Percentiles rank a stretch among this genome's conserved stretches.
Evolutionary conservation across 1,140 invertebrate genomes (phyloP).

Genomic region (Maconellicoccus hirsutus): DNA sequence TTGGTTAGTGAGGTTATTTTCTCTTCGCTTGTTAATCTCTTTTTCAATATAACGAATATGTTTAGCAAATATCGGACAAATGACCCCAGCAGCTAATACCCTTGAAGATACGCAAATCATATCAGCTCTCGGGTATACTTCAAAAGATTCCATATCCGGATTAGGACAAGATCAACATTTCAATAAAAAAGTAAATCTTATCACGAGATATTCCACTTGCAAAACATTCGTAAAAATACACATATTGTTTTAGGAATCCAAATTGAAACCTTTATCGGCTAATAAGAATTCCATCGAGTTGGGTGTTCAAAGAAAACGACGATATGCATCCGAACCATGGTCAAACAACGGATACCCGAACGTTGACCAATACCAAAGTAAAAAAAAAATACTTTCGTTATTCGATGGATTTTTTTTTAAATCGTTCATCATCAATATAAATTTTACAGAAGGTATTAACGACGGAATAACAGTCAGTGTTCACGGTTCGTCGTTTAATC

Average conservation of each 20-base stretch:
- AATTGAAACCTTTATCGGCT: background rate
- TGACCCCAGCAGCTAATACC: background rate
- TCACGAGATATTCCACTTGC: no score
- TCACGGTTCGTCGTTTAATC: background rate
- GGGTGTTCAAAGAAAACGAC: background rate
- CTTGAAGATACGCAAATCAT: background rate
- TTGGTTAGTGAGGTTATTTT: background rate
- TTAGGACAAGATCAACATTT: background rate
- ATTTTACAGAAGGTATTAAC: background rate
- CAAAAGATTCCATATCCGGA: slow-evolving; percentile 13
- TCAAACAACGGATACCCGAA: background rate
- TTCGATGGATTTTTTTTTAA: background rate
- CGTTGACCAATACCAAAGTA: background rate
- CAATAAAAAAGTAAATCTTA: slow-evolving; percentile 1
- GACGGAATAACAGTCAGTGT: background rate
- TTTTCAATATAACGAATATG: background rate
- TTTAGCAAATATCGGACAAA: background rate
- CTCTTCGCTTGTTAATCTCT: background rate
- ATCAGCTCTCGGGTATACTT: background rate
- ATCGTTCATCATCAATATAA: background rate
- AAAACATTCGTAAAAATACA: no score
- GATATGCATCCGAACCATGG: background rate
- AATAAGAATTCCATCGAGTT: slow-evolving; percentile 13
- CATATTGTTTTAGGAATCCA: slow-evolving; percentile 10
- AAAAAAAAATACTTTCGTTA: background rate